Conservation (phyloP, 1,140 invertebrate species). For the Whitmania pigra region DNA sequence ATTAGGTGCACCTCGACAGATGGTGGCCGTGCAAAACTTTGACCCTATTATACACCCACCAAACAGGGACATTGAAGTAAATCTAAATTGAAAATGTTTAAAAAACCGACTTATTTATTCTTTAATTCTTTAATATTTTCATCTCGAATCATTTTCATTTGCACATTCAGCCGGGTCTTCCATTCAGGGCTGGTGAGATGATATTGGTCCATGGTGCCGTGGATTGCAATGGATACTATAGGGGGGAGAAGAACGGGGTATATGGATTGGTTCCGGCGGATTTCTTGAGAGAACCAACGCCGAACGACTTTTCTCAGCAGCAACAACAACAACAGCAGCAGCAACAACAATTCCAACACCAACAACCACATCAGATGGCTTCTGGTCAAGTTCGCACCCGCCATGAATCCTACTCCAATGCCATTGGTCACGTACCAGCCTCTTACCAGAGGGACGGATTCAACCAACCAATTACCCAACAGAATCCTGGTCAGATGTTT, state of each 20-base stretch:
- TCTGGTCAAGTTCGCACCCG: too few species aligned
- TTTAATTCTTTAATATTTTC: background rate
- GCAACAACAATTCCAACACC: too few species aligned
- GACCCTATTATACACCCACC: background rate
- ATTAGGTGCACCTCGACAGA: background rate
- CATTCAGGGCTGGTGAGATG: background rate
- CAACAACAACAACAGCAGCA: too few species aligned
- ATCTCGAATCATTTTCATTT: background rate
- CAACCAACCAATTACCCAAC: too few species aligned
- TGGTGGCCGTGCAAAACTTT: constrained; percentile 1
- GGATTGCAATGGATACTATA: background rate
- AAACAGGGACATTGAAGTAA: constrained; percentile 3
- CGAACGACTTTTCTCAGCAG: too few species aligned
- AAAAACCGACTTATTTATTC: too few species aligned
- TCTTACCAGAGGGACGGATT: background rate
- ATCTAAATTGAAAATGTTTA: too few species aligned
- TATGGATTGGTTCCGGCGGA: background rate
- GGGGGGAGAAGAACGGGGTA: background rate
- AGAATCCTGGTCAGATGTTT: too few species aligned
- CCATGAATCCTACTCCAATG: too few species aligned
- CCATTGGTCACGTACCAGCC: background rate
- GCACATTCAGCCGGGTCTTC: background rate
- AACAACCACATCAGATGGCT: too few species aligned
- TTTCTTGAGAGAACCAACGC: too few species aligned
- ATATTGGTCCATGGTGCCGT: background rate